phyloP scores from a whole-genome alignment of 2,113 vertebrate species.

The Raja brachyura region DNA sequence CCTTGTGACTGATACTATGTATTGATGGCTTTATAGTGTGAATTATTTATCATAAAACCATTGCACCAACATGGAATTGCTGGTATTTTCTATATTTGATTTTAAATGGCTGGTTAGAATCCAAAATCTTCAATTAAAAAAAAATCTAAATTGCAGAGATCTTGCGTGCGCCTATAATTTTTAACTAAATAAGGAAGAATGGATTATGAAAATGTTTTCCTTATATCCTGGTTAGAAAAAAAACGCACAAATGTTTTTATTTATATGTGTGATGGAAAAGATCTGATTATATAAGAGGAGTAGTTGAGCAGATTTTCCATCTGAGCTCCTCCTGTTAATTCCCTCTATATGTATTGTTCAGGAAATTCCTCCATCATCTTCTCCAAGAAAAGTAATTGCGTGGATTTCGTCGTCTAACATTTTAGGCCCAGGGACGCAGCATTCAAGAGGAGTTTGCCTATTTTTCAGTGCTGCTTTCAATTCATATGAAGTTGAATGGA shows the following conservation, averaged over 20 bases:
- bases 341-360: not conserved
- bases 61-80: not conserved
- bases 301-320: not conserved
- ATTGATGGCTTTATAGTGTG: not conserved
- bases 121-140: no score
- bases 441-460: not conserved
- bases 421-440: not conserved
- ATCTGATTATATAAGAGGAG: not conserved
- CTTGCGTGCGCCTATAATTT: not conserved
- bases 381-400: not conserved
- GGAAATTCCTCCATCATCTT: not conserved
- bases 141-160: not conserved
- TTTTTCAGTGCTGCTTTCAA: no score
- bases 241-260: not conserved
- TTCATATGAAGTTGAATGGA: not conserved
- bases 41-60: not conserved
- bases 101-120: not conserved
- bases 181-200: not conserved
- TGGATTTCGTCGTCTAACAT: not conserved
- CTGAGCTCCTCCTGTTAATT: not conserved
- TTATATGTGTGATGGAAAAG: not conserved
- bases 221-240: not conserved
- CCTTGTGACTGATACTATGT: not conserved
- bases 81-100: not conserved
- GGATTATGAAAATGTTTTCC: not conserved